Conservation (phyloP, 2,888 invertebrate genomes). For the Leptopilina drosophilae region DNA sequence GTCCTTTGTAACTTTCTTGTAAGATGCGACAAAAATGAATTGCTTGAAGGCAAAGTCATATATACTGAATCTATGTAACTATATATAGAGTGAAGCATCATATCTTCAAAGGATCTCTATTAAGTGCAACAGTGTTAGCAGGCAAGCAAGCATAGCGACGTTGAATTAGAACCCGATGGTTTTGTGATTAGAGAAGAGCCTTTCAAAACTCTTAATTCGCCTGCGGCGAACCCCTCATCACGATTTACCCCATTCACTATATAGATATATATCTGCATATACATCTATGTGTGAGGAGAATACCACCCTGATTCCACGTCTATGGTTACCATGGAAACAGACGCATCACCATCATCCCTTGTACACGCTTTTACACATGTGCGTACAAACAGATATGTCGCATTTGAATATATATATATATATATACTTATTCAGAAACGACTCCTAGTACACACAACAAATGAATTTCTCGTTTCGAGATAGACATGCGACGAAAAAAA, state of each 20-base stretch:
- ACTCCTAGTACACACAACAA: conserved; percentile 4
- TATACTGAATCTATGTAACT: conserved; percentile 44
- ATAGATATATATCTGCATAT: too few species aligned
- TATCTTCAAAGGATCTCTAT: conserved; percentile 48
- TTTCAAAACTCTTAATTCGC: conserved; percentile 58
- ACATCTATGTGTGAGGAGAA: conserved; percentile 7
- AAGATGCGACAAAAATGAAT: conserved; percentile 41
- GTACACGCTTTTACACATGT: conserved; percentile 17
- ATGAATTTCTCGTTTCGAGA: conserved; percentile 4
- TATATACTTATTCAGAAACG: not conserved
- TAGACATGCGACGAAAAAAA: conserved; percentile 1
- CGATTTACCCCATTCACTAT: conserved; percentile 43
- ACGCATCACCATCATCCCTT: conserved; percentile 51
- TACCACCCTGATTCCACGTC: conserved; percentile 42
- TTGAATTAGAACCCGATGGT: conserved; percentile 51
- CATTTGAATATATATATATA: not conserved
- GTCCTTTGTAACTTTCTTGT: conserved; percentile 36
- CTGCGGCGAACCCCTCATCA: conserved; percentile 47
- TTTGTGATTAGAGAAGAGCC: conserved; percentile 55
- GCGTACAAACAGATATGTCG: conserved; percentile 33
- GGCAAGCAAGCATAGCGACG: conserved; percentile 45
- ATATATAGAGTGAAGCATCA: conserved; percentile 38
- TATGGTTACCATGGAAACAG: conserved; percentile 56
- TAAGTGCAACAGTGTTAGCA: conserved; percentile 46
- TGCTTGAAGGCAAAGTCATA: conserved; percentile 40